These are phyloP conservation scores for Triops cancriformis DNA, from an alignment of 1,140 invertebrate genomes.

Conservation along the genomic window DNA sequence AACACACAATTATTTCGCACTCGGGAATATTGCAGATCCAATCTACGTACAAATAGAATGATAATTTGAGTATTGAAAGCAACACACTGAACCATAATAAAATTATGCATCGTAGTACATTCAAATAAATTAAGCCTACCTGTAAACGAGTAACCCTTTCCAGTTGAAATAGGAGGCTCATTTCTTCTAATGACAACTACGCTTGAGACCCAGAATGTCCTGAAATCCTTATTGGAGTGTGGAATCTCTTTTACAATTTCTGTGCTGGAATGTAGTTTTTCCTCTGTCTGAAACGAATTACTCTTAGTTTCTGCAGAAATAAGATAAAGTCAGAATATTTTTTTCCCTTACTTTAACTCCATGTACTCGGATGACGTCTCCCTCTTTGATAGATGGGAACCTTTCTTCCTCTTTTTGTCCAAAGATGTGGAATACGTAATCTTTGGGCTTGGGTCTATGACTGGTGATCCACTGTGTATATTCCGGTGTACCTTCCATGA, in stretches of 20 bases:
- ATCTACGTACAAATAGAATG: too few relatives aligned
- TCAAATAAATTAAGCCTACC: neutral
- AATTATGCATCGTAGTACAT: too few relatives aligned
- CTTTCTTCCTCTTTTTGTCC: neutral
- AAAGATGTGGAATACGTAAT: neutral
- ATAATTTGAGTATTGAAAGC: too few relatives aligned
- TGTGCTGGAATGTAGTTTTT: neutral
- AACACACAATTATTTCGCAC: too few relatives aligned
- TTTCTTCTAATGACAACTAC: neutral
- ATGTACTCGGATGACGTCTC: neutral
- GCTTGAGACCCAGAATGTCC: neutral
- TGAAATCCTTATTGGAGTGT: neutral
- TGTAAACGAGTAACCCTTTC: neutral
- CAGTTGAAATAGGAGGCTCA: neutral
- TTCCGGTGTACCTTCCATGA: neutral
- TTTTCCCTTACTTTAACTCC: neutral
- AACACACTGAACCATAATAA: too few relatives aligned
- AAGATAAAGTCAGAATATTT: neutral
- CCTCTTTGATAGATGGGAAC: neutral
- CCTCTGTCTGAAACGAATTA: neutral
- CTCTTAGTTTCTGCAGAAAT: neutral
- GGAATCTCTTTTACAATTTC: neutral
- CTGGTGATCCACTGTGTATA: neutral
- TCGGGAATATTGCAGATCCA: too few relatives aligned
- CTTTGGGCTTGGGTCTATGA: neutral